phyloP scores from a whole-genome alignment of 2,797 vertebrate genomes.

The Sardinella longiceps region DNA sequence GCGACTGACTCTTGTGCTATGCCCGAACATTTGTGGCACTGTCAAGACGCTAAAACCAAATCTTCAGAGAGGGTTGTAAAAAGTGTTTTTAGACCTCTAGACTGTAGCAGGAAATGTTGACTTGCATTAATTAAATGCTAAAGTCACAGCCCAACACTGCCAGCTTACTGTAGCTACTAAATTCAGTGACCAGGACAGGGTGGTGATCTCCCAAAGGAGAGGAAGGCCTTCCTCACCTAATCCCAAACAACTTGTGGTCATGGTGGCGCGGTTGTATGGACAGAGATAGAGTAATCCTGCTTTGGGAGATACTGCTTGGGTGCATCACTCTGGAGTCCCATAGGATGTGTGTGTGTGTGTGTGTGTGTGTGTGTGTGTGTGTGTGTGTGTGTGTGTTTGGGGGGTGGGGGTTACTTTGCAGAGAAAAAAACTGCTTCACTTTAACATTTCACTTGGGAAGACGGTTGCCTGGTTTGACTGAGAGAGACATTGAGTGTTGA shows the following conservation, averaged over 20 bases:
- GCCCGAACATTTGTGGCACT: background rate
- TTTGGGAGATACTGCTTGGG: background rate
- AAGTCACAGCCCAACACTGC: background rate
- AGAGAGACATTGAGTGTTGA: too few relatives aligned
- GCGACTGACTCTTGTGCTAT: too few relatives aligned
- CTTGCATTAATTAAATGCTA: background rate
- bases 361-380: background rate
- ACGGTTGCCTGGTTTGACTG: too few relatives aligned
- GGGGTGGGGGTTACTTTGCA: background rate
- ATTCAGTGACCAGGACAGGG: background rate
- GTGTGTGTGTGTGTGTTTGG: too few relatives aligned
- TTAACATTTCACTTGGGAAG: background rate
- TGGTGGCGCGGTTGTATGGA: background rate
- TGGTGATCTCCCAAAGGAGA: background rate
- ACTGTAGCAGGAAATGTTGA: background rate
- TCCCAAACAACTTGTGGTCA: too few relatives aligned
- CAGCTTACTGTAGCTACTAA: background rate
- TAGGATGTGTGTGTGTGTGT: background rate
- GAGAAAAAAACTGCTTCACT: background rate
- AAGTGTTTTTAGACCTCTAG: too few relatives aligned
- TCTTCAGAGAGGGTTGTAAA: background rate
- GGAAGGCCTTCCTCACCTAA: background rate
- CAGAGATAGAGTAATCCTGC: background rate
- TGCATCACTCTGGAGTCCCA: background rate
- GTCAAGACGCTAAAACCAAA: constrained; percentile 43